Percentiles rank a stretch among this genome's conserved stretches.
Conservation (phyloP, 2,113 vertebrate genomes). For the Melanerpes aurifrons region DNA sequence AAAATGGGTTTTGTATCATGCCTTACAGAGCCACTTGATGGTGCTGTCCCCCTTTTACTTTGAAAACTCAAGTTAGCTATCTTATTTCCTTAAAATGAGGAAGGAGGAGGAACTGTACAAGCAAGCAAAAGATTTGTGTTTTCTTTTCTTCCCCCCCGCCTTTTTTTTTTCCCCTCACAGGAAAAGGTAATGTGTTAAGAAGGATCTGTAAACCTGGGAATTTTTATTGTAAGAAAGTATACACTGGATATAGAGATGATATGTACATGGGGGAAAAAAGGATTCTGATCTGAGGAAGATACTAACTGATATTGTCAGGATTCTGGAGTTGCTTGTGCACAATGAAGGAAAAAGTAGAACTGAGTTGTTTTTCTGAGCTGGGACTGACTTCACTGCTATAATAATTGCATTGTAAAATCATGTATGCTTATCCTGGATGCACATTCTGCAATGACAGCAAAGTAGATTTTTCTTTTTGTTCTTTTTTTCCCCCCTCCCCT, state of each 20-base stretch:
- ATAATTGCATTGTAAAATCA: neutral
- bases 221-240: accelerated
- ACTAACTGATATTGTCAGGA: neutral
- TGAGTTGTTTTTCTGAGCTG: neutral
- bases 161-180: too few relatives aligned
- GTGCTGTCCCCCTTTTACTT: constrained; percentile 45
- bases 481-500: too few relatives aligned
- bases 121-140: neutral
- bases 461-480: neutral
- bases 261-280: neutral
- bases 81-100: neutral
- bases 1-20: neutral
- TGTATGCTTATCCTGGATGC: neutral
- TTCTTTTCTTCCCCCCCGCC: neutral
- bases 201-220: neutral
- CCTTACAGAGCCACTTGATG: constrained; percentile 43
- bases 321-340: neutral
- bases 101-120: neutral
- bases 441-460: neutral
- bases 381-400: neutral
- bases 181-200: neutral
- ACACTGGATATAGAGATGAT: neutral
- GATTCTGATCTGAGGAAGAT: neutral
- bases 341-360: neutral
- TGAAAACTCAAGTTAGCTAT: neutral